Conservation (phyloP, 2,797 vertebrate species). For the Hylomyscus alleni region DNA sequence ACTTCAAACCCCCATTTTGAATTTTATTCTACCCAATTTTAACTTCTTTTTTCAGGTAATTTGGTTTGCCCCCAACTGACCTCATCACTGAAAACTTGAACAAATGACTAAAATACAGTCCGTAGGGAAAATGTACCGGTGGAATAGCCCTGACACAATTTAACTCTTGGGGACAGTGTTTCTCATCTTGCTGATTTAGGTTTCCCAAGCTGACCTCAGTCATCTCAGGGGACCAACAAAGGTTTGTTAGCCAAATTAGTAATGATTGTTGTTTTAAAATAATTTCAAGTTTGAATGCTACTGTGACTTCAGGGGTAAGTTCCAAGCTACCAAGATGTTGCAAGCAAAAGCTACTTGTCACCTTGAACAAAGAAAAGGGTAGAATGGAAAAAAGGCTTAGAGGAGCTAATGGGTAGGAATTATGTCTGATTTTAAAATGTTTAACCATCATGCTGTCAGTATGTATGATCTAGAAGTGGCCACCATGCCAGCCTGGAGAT, state of each 20-base stretch:
- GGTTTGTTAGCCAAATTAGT: slow-evolving; percentile 31
- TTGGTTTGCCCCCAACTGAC: slow-evolving; percentile 42
- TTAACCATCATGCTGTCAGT: not conserved
- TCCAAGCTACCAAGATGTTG: not conserved
- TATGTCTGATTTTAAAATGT: not conserved
- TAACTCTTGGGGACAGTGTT: slow-evolving; percentile 18
- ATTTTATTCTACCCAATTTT: not conserved
- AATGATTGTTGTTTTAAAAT: not conserved
- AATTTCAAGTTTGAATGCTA: slow-evolving; percentile 44
- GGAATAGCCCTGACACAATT: slow-evolving; percentile 63
- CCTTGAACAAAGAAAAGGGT: slow-evolving; percentile 20
- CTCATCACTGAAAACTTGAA: slow-evolving; percentile 43
- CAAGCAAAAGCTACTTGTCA: not conserved
- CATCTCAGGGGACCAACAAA: slow-evolving; percentile 43
- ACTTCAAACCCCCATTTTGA: not conserved
- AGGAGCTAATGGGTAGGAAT: not conserved
- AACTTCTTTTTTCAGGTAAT: not conserved
- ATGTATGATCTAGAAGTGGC: not conserved
- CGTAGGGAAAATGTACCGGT: slow-evolving; percentile 26
- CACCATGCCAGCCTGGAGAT: not conserved
- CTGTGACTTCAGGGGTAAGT: not conserved
- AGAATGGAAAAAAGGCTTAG: not conserved
- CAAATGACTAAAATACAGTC: slow-evolving; percentile 46
- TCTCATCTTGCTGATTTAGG: slow-evolving; percentile 27
- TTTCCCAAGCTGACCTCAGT: slow-evolving; percentile 26